Conservation (phyloP, 2,113 vertebrate species). For the Limnothrissa miodon region DNA sequence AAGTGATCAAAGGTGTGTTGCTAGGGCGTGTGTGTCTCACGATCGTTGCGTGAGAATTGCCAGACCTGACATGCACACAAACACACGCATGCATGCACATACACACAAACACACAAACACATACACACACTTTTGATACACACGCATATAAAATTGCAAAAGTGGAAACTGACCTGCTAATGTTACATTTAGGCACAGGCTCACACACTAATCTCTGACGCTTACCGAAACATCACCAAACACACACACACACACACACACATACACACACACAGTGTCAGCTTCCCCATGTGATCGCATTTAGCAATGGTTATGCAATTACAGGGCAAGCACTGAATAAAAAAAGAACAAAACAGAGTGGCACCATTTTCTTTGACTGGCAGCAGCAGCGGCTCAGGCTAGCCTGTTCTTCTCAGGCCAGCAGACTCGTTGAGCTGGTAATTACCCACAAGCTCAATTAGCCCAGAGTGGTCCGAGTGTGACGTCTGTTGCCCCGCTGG, state of each 20-base stretch:
- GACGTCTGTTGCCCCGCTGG: conserved; percentile 29
- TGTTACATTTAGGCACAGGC: background rate
- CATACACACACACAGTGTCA: background rate
- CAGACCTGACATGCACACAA: background rate
- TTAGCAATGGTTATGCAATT: background rate
- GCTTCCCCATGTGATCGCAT: background rate
- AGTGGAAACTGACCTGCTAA: background rate
- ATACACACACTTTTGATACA: conserved; percentile 11
- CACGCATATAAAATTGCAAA: no score
- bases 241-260: background rate
- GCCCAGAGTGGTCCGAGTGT: background rate
- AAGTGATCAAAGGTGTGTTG: no score
- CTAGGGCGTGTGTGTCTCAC: no score
- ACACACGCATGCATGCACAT: conserved; percentile 18
- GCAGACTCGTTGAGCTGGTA: conserved; percentile 24
- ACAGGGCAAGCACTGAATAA: background rate
- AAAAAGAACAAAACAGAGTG: background rate
- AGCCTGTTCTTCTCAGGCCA: conserved; percentile 29
- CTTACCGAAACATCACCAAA: background rate
- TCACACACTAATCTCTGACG: background rate
- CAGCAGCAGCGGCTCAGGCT: conserved; percentile 10
- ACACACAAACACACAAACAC: conserved; percentile 9
- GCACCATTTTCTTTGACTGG: background rate
- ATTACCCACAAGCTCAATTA: conserved; percentile 33
- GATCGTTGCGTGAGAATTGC: no score